Percentiles rank a stretch among this genome's conserved stretches.
Evolutionary conservation across 2,888 invertebrate species (phyloP).

Genomic region (Megaustenia siamemsis): DNA sequence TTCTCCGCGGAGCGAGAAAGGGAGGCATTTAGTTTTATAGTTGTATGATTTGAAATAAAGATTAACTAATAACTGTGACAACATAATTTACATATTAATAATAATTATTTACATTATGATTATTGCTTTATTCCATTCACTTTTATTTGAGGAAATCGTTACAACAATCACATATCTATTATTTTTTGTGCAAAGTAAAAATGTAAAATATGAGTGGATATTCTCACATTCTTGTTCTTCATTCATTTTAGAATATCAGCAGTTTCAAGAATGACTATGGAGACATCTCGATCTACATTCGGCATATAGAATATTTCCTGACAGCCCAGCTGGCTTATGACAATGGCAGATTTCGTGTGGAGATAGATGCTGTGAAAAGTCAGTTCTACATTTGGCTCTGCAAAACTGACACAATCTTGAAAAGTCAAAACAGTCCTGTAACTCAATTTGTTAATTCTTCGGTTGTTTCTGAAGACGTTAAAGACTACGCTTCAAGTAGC

Average conservation of each 20-base stretch:
- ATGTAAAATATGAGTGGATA: too few species aligned
- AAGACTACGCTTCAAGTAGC: too few species aligned
- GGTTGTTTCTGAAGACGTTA: neutral
- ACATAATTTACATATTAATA: too few species aligned
- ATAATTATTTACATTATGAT: too few species aligned
- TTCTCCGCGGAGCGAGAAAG: too few species aligned
- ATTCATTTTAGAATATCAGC: conserved; percentile 15
- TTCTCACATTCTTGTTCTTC: neutral
- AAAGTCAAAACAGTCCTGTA: neutral
- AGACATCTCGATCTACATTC: neutral
- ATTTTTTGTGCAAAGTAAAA: too few species aligned
- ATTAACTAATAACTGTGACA: too few species aligned
- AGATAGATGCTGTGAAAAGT: neutral
- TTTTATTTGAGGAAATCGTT: too few species aligned
- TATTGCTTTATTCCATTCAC: too few species aligned
- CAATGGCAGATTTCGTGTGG: neutral
- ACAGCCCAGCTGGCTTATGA: neutral
- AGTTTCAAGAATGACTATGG: neutral
- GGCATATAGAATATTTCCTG: neutral
- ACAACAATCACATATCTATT: too few species aligned
- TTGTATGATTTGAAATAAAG: too few species aligned
- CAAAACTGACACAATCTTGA: conserved; percentile 12
- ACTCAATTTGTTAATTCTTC: conserved; percentile 16
- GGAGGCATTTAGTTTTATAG: too few species aligned
- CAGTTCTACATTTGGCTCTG: neutral